These are phyloP conservation scores for Psittacula derbiana DNA, from an alignment of 2,797 vertebrate genomes.

Conservation along the genomic window DNA sequence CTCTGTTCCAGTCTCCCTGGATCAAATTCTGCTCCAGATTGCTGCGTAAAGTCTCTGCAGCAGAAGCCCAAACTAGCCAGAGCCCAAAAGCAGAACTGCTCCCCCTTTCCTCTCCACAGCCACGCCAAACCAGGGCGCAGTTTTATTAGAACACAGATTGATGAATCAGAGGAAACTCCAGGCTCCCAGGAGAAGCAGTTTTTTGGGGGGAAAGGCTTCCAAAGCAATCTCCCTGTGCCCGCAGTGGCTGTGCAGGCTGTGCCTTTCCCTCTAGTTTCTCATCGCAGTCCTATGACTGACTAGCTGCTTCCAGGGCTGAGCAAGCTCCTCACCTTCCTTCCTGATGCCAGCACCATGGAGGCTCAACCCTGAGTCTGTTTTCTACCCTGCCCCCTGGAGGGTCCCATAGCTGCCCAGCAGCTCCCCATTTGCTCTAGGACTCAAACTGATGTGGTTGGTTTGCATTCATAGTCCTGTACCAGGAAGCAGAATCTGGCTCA, in stretches of 20 bases:
- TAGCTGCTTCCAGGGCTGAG: neutral
- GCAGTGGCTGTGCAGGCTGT: rapidly evolving
- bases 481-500: neutral
- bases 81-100: neutral
- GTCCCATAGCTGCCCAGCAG: neutral
- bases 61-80: neutral
- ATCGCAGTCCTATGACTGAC: neutral
- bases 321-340: neutral
- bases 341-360: rapidly evolving
- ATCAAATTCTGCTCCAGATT: neutral
- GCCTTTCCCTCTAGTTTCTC: neutral
- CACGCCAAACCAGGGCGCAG: neutral
- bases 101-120: neutral
- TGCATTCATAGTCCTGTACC: neutral
- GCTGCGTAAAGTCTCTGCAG: neutral
- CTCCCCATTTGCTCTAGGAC: neutral
- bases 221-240: neutral
- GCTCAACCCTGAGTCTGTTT: neutral
- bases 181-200: neutral
- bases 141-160: neutral
- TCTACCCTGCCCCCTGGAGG: neutral
- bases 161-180: neutral
- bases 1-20: neutral
- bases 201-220: rapidly evolving
- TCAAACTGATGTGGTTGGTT: rapidly evolving